Percentiles rank a stretch among this genome's conserved stretches.
Evolutionary conservation across 2,797 vertebrate genomes (phyloP).

Genomic region (Onychomys leucogaster): DNA sequence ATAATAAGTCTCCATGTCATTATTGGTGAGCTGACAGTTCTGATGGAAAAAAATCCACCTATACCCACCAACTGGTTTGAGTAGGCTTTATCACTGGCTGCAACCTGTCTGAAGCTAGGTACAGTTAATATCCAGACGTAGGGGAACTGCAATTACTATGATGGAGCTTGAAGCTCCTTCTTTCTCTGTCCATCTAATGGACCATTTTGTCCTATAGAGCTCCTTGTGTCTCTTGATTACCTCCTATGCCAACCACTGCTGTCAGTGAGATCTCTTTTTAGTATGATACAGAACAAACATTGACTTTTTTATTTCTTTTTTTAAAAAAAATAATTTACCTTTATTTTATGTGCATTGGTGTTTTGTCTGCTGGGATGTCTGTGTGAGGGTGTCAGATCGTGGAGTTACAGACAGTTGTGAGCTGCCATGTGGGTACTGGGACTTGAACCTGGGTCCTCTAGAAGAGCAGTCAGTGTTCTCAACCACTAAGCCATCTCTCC

Average conservation of each 20-base stretch:
- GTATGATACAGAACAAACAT: background rate
- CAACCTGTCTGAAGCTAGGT: background rate
- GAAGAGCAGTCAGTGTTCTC: background rate
- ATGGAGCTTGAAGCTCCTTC: background rate
- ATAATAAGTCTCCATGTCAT: background rate
- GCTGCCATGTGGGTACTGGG: too few relatives aligned
- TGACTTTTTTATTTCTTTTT: background rate
- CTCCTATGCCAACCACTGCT: background rate
- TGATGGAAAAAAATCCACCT: background rate
- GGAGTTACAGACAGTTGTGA: too few relatives aligned
- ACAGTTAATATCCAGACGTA: background rate
- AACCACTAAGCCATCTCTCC: background rate
- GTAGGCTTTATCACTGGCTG: background rate
- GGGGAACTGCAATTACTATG: background rate
- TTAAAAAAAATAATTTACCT: too few relatives aligned
- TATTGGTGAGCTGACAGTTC: background rate
- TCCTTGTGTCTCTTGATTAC: background rate
- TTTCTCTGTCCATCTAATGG: background rate
- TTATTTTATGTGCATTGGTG: too few relatives aligned
- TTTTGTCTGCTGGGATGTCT: too few relatives aligned
- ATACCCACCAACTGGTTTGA: background rate
- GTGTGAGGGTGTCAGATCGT: too few relatives aligned
- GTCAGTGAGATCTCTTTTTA: background rate
- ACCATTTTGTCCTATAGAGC: too few relatives aligned
- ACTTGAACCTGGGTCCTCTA: too few relatives aligned